phyloP scores from a whole-genome alignment of 37 sponge, comb jelly and placozoan species.

The Trichoplax adhaerens region DNA sequence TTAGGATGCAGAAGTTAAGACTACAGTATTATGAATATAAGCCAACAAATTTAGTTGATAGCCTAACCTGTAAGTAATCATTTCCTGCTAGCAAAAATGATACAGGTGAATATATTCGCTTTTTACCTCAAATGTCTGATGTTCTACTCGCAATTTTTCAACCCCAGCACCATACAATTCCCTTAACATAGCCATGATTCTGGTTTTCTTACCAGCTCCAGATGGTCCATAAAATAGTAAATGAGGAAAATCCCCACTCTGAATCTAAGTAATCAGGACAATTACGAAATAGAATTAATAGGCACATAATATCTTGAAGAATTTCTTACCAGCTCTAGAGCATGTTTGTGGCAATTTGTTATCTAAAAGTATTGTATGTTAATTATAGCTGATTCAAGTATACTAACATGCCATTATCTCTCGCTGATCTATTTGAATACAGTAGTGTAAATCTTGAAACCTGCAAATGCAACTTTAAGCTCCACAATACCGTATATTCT shows the following conservation, averaged over 20 bases:
- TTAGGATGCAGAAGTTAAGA: no score
- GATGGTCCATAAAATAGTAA: conserved; percentile 89
- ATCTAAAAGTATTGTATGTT: no score
- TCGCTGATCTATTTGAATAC: no score
- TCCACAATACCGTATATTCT: no score
- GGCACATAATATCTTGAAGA: no score
- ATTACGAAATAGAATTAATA: no score
- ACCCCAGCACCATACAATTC: conserved; percentile 94
- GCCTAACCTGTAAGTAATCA: background rate
- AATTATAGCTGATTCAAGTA: no score
- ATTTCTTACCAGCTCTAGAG: no score
- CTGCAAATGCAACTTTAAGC: no score
- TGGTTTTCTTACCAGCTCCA: conserved; percentile 98
- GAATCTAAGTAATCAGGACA: conserved; percentile 18
- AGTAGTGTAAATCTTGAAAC: no score
- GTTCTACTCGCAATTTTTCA: conserved; percentile 85
- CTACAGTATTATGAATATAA: background rate
- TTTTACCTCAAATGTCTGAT: conserved; percentile 70
- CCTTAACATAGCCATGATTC: conserved; percentile 84
- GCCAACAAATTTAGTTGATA: background rate
- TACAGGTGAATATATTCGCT: background rate
- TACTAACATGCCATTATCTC: no score
- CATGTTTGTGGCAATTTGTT: no score
- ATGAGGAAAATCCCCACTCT: conserved; percentile 91
- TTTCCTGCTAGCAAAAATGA: background rate